A percentile compares a stretch with the other conserved stretches of the same genome.
phyloP scores from a whole-genome alignment of 2,888 invertebrate genomes.

The Spicauda simplicius region DNA sequence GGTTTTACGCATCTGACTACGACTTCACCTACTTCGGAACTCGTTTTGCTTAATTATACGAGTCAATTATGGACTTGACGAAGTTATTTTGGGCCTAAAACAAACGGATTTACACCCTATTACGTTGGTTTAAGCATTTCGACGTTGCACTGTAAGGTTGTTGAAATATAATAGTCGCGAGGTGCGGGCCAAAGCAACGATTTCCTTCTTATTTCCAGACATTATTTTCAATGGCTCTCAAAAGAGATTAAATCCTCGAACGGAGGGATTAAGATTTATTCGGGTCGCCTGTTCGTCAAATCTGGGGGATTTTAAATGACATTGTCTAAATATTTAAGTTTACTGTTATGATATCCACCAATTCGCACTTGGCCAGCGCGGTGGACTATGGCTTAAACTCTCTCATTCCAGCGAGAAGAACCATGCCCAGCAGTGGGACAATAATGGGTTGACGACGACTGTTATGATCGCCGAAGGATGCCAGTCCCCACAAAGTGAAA shows the following conservation, averaged over 20 bases:
- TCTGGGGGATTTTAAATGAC: background rate
- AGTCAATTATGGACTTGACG: conserved; percentile 37
- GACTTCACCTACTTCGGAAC: conserved; percentile 45
- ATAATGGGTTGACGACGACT: no score
- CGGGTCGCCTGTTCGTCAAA: conserved; percentile 22
- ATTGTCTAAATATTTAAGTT: conserved; percentile 3
- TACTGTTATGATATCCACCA: background rate
- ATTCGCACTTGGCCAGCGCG: no score
- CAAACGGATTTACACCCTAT: background rate
- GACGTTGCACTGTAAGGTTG: background rate
- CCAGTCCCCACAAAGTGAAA: no score
- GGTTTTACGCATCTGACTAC: conserved; percentile 52
- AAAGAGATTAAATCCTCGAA: conserved; percentile 49
- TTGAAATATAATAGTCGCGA: conserved; percentile 36
- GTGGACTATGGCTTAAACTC: no score
- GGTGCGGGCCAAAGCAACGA: conserved; percentile 38
- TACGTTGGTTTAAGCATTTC: background rate
- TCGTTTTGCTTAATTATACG: conserved; percentile 44
- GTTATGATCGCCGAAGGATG: no score
- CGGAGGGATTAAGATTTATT: conserved; percentile 24
- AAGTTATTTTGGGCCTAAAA: background rate
- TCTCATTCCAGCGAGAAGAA: no score
- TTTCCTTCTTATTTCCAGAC: conserved; percentile 40
- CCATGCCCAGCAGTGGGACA: no score
- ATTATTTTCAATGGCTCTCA: conserved; percentile 40